A percentile compares a stretch with the other conserved stretches of the same genome.
Conservation (phyloP, 1,140 invertebrate genomes). For the Drosophila subpulchrella region DNA sequence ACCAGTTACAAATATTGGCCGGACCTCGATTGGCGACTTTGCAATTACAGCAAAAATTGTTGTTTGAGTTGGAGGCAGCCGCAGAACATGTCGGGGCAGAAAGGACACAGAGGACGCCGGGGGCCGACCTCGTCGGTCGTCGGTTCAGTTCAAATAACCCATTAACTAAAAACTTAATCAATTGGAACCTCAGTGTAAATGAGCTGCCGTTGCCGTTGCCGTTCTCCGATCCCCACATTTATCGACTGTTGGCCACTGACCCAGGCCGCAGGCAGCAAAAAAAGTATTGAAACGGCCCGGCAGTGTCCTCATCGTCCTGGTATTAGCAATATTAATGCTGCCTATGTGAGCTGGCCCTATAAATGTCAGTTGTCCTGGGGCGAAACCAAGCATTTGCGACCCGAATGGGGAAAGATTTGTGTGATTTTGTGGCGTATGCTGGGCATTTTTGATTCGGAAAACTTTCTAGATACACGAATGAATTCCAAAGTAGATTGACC, state of each 20-base stretch:
- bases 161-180: conserved; percentile 83
- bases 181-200: conserved; percentile 77
- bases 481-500: too few species aligned
- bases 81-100: conserved; percentile 57
- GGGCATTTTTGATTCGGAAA: not conserved
- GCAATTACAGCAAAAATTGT: conserved; percentile 81
- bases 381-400: conserved; percentile 7
- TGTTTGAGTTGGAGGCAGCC: conserved; percentile 66
- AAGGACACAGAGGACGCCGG: conserved; percentile 22
- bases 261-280: conserved; percentile 29
- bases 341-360: conserved; percentile 44
- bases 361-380: conserved; percentile 59
- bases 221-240: conserved; percentile 41
- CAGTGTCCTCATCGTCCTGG: conserved; percentile 23
- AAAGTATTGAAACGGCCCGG: conserved; percentile 17
- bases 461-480: too few species aligned
- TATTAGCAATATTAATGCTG: conserved; percentile 71
- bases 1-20: conserved; percentile 80
- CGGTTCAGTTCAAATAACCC: conserved; percentile 75
- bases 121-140: conserved; percentile 21
- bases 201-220: conserved; percentile 47
- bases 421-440: conserved; percentile 10
- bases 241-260: conserved; percentile 51
- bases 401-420: conserved; percentile 7
- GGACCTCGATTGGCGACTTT: conserved; percentile 70